These are phyloP conservation scores for Amblyraja radiata DNA, from an alignment of 2,797 vertebrate species.

Conservation along the genomic window DNA sequence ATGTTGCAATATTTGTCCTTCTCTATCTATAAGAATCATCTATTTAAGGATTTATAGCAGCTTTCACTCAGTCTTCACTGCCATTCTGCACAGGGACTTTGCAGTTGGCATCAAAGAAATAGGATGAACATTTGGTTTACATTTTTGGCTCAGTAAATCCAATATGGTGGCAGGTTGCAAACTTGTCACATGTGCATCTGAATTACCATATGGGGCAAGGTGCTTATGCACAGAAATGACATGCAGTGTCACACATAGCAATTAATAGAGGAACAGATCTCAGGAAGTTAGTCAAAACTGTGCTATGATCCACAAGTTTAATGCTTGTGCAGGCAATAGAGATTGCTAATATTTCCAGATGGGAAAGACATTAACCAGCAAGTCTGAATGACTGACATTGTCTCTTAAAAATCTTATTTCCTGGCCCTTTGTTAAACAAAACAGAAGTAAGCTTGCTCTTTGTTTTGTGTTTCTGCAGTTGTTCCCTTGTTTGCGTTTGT, in stretches of 20 bases:
- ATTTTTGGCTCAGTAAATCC: slow-evolving; percentile 34
- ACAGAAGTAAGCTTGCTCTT: neutral
- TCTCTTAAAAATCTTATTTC: slow-evolving; percentile 8
- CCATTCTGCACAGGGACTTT: slow-evolving; percentile 1
- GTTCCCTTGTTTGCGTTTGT: neutral
- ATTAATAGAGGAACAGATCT: slow-evolving; percentile 36
- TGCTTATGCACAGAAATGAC: slow-evolving; percentile 32
- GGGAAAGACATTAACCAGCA: slow-evolving; percentile 13
- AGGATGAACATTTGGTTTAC: slow-evolving; percentile 31
- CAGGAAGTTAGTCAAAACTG: slow-evolving; percentile 33
- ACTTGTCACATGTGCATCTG: slow-evolving; percentile 32
- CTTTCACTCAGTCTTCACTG: neutral
- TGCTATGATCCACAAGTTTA: slow-evolving; percentile 30
- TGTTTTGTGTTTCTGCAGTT: slow-evolving; percentile 9
- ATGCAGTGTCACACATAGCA: slow-evolving; percentile 35
- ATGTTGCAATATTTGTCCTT: neutral
- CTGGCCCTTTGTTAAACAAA: neutral
- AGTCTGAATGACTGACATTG: neutral
- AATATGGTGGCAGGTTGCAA: slow-evolving; percentile 35
- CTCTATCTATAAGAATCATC: neutral
- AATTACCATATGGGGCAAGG: slow-evolving; percentile 28
- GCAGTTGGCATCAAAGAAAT: slow-evolving; percentile 1
- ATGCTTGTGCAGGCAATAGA: slow-evolving; percentile 16
- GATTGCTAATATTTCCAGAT: slow-evolving; percentile 33
- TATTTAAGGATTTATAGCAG: neutral